Evolutionary conservation across 2,113 vertebrate species (phyloP).

Genomic region (Tapirus terrestris): DNA sequence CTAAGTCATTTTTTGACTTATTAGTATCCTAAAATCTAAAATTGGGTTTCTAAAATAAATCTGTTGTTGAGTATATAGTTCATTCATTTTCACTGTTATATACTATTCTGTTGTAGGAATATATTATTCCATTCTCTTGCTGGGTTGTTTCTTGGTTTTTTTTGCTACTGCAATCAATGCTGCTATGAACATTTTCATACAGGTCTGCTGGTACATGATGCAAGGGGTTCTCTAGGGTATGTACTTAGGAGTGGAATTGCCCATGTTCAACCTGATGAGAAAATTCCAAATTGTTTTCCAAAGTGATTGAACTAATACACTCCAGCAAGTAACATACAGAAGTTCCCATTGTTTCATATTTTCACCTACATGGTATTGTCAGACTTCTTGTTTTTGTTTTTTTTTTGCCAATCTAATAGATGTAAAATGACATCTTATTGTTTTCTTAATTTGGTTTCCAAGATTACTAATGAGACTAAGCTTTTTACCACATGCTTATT

Average conservation of each 20-base stretch:
- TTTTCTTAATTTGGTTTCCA: neutral
- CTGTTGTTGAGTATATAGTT: neutral
- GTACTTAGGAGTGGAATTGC: neutral
- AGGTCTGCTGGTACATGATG: neutral
- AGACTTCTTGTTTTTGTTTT: neutral
- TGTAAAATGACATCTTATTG: neutral
- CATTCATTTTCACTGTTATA: neutral
- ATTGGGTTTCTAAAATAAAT: neutral
- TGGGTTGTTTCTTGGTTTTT: neutral
- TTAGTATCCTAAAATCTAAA: neutral
- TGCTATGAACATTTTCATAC: neutral
- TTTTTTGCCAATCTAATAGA: neutral
- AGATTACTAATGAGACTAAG: neutral
- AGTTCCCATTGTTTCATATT: neutral
- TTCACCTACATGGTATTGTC: neutral
- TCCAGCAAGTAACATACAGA: neutral
- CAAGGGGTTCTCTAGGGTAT: neutral
- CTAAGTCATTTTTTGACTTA: neutral
- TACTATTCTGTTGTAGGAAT: neutral
- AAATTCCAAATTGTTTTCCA: neutral
- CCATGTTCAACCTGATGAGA: neutral
- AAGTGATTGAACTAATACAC: neutral
- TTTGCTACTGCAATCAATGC: neutral
- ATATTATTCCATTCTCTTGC: neutral
- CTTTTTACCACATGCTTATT: neutral